Evolutionary conservation across 1,140 invertebrate genomes (phyloP).

Genomic region (Hetaerina americana): DNA sequence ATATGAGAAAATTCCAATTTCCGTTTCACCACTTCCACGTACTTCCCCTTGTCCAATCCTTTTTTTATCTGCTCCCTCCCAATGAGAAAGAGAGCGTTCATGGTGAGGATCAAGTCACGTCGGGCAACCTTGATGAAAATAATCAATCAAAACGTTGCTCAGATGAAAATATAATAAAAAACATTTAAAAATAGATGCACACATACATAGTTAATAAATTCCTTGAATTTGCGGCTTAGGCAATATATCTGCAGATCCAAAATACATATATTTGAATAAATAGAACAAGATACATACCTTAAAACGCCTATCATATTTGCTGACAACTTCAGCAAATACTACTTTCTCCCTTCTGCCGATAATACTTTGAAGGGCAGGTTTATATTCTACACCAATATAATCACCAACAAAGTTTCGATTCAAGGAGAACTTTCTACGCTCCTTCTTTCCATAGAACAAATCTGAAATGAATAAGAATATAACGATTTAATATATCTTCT

Average conservation of each 20-base stretch:
- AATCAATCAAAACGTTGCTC: no score
- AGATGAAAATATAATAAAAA: not conserved
- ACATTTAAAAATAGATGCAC: not conserved
- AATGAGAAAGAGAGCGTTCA: conserved; percentile 44
- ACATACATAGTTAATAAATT: conserved; percentile 1
- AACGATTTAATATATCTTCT: not conserved
- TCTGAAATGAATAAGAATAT: conserved; percentile 22
- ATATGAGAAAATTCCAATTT: conserved; percentile 46
- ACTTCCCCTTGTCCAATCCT: conserved; percentile 42
- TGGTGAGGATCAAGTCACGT: conserved; percentile 53
- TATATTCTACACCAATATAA: conserved; percentile 56
- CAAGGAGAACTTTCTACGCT: conserved; percentile 47
- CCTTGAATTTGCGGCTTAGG: no score
- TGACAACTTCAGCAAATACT: conserved; percentile 52
- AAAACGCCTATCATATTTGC: conserved; percentile 58
- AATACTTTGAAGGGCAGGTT: conserved; percentile 40
- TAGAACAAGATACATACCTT: conserved; percentile 33
- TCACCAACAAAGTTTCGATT: conserved; percentile 63
- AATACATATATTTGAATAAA: not conserved
- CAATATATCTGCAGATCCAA: not conserved
- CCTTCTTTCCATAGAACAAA: conserved; percentile 52
- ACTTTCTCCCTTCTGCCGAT: conserved; percentile 54
- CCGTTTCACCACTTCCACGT: conserved; percentile 50
- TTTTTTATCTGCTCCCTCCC: conserved; percentile 42
- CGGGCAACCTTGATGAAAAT: conserved; percentile 30